Percentiles rank a stretch among this genome's conserved stretches.
phyloP scores from a whole-genome alignment of 2,113 vertebrate species.

The Suncus etruscus region DNA sequence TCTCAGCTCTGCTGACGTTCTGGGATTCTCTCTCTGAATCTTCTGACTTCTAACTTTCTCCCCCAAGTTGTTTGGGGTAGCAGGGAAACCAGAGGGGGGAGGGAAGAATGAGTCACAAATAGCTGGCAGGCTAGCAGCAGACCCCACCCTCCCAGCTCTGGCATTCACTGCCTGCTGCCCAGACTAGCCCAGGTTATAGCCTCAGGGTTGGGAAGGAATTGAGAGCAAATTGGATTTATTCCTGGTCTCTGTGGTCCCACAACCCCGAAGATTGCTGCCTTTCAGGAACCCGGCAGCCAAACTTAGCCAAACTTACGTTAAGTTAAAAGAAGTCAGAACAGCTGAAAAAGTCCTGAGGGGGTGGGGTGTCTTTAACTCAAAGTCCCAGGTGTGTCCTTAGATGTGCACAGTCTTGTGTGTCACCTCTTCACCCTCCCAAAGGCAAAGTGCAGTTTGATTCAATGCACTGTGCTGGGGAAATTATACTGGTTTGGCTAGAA shows the following conservation, averaged over 20 bases:
- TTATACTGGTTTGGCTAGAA: not conserved
- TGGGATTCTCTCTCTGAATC: constrained; percentile 58
- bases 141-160: constrained; percentile 74
- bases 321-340: not conserved
- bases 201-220: constrained; percentile 53
- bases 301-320: constrained; percentile 31
- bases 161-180: constrained; percentile 49
- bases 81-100: constrained; percentile 68
- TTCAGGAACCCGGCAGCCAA: constrained; percentile 2
- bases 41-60: constrained; percentile 49
- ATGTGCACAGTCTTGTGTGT: not conserved
- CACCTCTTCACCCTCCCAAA: constrained; percentile 30
- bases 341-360: not conserved
- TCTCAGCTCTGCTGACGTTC: constrained; percentile 25
- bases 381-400: not conserved
- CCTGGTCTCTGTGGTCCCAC: not conserved
- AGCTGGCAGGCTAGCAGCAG: constrained; percentile 48
- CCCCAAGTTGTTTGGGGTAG: constrained; percentile 51
- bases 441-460: constrained; percentile 12
- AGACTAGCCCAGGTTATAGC: constrained; percentile 79
- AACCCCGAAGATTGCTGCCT: not conserved
- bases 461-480: not conserved
- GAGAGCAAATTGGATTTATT: constrained; percentile 55
- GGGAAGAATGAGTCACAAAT: constrained; percentile 77
- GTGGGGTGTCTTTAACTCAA: not conserved